A percentile compares a stretch with the other conserved stretches of the same genome.
phyloP scores from a whole-genome alignment of 1,140 invertebrate genomes.

The Mesaphorura yosii region DNA sequence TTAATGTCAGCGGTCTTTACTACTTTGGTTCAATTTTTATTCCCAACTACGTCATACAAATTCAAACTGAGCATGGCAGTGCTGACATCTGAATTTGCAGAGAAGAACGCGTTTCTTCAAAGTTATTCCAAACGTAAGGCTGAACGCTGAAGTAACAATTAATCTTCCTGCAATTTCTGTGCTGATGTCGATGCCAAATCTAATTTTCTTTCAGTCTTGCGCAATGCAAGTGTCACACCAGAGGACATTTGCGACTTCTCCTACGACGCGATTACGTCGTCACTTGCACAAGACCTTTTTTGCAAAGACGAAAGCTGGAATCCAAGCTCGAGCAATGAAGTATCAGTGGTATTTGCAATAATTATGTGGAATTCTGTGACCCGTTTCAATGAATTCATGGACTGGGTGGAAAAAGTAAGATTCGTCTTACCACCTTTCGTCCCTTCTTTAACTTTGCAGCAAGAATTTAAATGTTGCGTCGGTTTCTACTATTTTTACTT shows the following conservation, averaged over 20 bases:
- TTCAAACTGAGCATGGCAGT: conserved; percentile 10
- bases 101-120: conserved; percentile 6
- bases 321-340: not conserved
- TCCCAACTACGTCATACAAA: conserved; percentile 10
- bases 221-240: not conserved
- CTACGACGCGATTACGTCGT: not conserved
- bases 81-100: conserved; percentile 11
- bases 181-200: not conserved
- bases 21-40: conserved; percentile 15
- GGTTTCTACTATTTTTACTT: too few species aligned
- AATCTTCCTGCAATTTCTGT: too few species aligned
- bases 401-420: not conserved
- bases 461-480: too few species aligned
- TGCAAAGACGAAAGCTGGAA: not conserved
- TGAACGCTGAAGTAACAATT: too few species aligned
- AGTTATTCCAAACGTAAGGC: conserved; percentile 5
- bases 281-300: too few species aligned
- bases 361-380: not conserved
- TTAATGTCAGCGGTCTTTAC: conserved; percentile 3
- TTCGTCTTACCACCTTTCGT: too few species aligned
- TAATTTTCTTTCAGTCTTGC: conserved; percentile 1
- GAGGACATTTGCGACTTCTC: conserved; percentile 10
- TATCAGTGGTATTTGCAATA: not conserved
- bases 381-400: not conserved
- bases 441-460: too few species aligned